Conservation (phyloP, 2,797 vertebrate genomes). For the Vespertilio murinus region DNA sequence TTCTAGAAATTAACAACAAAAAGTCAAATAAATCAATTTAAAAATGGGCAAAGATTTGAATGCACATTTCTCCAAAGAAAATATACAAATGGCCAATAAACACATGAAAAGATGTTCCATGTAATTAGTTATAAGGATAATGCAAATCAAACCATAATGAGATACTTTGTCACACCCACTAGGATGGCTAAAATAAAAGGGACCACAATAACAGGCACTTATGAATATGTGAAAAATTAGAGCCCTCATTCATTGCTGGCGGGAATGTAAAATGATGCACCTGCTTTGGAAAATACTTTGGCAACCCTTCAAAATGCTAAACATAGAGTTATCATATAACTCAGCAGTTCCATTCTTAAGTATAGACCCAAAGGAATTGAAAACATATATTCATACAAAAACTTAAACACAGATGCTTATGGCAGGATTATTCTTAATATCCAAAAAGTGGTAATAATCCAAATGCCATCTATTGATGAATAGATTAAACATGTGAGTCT, state of each 20-base stretch:
- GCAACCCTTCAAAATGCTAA: neutral
- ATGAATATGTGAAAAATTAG: neutral
- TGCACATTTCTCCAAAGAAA: neutral
- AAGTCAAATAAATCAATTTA: neutral
- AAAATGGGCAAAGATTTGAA: slow-evolving; percentile 9
- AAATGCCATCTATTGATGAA: neutral
- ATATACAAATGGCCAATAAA: neutral
- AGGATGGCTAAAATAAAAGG: neutral
- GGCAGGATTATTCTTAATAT: neutral
- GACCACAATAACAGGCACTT: neutral
- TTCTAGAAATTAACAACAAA: neutral
- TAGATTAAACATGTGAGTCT: neutral
- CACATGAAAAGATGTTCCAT: neutral
- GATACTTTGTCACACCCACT: neutral
- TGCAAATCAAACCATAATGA: neutral
- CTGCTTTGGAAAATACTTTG: slow-evolving; percentile 53
- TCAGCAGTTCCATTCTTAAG: slow-evolving; percentile 12
- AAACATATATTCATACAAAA: slow-evolving; percentile 31
- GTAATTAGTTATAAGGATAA: neutral
- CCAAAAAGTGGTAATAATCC: neutral
- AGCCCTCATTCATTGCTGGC: neutral
- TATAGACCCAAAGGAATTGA: neutral
- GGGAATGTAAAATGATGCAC: neutral
- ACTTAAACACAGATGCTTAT: neutral
- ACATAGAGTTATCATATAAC: neutral